Base-by-base conservation (phyloP, 2,113 vertebrate genomes). In the Myotis yumanensis region DNA sequence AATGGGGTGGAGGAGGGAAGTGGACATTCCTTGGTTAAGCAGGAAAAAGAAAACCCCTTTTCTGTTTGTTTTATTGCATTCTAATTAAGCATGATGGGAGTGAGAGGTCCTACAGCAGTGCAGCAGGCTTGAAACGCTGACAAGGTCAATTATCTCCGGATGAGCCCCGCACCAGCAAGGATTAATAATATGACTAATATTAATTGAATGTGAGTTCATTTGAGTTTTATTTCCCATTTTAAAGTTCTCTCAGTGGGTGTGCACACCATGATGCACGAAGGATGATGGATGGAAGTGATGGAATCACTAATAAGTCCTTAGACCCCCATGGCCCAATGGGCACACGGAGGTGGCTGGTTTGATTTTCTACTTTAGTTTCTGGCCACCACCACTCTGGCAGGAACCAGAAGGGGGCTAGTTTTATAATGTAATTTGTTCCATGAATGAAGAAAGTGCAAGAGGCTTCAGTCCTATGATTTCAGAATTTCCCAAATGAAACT, bases 111-210 rank as follows among this genome's bases (percentile, higher is more conserved):
- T 96, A 79, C 52, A 92, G 96, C 64, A 94, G 94, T 82, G 37
- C 30, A 97, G 25, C 96, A 85, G 90, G 59, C 0, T 2, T 12
- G 0, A 79, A 97, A 90, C 7, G 72, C 73, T 96, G 97, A 96
- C 97, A 98, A 98, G 96, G 96, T 97, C 97, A 98, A 96, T 98
- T 98, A 97, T 98, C 64, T 97, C 73, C 95, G 82, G 96, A 91
- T 94, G 98, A 97, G 91, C 95, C 88, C 82, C 16, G 0, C 73
- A 94, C 95, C 0, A 2, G 94, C 79, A 97, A 97, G 73, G 75
- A 97, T 97, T 98, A 97, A 97, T 98, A 98, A 97, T 97, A 92
- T 93, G 92, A 96, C 93, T 97, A 97, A 75, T 97, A 97, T 89
- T 97, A 98, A 97, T 96, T 98, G 90, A 97, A 97, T 96, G 66